Conservation (phyloP, 2,113 vertebrate species). For the Ivindomyrus marchei region DNA sequence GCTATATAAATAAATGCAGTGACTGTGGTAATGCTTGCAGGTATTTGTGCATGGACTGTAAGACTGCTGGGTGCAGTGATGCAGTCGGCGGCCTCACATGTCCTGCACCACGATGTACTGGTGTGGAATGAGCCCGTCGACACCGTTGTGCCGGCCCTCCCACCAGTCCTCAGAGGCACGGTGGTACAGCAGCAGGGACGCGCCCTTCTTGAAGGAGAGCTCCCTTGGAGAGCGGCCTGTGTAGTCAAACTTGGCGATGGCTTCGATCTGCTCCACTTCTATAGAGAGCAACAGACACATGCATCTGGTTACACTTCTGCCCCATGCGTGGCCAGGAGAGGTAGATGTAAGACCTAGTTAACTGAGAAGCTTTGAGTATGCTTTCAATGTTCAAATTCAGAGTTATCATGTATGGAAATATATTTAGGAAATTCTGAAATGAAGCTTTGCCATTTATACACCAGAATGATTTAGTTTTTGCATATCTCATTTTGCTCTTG, state of each 20-base stretch:
- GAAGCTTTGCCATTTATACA: background rate
- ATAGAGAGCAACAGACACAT: constrained; percentile 22
- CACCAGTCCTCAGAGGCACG: constrained; percentile 96
- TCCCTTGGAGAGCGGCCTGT: constrained; percentile 82
- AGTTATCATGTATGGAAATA: background rate
- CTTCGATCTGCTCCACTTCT: constrained; percentile 96
- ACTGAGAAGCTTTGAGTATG: background rate
- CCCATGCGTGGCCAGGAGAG: constrained; percentile 53
- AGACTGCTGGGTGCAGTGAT: background rate
- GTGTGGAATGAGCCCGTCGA: constrained; percentile 95
- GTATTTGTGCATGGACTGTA: background rate
- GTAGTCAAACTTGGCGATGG: constrained; percentile 98
- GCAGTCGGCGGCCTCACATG: constrained; percentile 70
- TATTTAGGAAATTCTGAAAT: background rate
- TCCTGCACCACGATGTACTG: constrained; percentile 98
- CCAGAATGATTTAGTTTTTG: background rate
- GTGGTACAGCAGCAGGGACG: constrained; percentile 89
- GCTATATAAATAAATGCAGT: background rate
- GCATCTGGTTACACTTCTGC: constrained; percentile 59
- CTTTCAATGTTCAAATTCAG: background rate
- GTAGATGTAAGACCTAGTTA: background rate
- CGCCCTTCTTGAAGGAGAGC: constrained; percentile 96
- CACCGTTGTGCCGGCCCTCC: constrained; percentile 93
- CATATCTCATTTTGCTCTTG: background rate
- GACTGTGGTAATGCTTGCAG: background rate